phyloP scores from a whole-genome alignment of 2,888 invertebrate species.

The Cinara cedri region DNA sequence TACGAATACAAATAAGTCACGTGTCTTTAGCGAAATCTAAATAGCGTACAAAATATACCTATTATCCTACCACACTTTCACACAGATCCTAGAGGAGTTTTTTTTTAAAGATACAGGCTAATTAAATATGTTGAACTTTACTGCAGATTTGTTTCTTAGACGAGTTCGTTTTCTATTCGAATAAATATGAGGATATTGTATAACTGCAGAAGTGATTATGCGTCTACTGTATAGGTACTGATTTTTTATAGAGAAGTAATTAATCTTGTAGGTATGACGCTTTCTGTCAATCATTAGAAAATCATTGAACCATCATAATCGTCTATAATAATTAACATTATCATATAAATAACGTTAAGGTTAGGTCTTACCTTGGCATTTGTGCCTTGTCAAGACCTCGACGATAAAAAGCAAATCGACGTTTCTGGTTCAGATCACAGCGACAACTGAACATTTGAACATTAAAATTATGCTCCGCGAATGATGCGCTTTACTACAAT shows the following conservation, averaged over 20 bases:
- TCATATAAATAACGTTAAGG: neutral
- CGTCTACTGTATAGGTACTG: neutral
- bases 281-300: neutral
- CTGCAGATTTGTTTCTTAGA: neutral
- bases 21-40: too few species aligned
- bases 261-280: slow-evolving; percentile 1
- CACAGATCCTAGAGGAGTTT: too few species aligned
- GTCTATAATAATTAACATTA: neutral
- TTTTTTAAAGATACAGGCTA: too few species aligned
- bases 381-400: too few species aligned
- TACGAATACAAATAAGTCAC: too few species aligned
- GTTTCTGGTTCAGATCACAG: too few species aligned
- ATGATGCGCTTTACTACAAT: too few species aligned
- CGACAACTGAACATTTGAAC: too few species aligned
- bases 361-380: too few species aligned
- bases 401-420: too few species aligned
- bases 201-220: slow-evolving; percentile 12
- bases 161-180: neutral
- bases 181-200: slow-evolving; percentile 8
- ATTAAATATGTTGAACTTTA: neutral
- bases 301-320: neutral
- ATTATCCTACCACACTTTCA: neutral
- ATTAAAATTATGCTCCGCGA: too few species aligned
- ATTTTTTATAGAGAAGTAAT: neutral
- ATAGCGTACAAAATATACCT: neutral